Conservation (phyloP, 2,113 vertebrate species). For the Piaya cayana region DNA sequence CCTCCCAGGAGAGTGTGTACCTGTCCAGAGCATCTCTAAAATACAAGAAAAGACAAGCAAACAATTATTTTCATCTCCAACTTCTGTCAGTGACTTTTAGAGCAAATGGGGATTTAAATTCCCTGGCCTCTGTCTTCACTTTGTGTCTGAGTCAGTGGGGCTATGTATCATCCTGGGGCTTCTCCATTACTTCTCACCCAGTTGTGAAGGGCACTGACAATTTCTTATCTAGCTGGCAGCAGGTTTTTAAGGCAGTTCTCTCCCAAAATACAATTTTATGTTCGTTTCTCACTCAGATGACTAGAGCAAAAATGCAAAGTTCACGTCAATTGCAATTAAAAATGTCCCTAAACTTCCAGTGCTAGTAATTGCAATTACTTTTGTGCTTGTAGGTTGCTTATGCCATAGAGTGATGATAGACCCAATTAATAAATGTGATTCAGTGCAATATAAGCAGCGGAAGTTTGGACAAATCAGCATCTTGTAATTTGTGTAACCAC, state of each 20-base stretch:
- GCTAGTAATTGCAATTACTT: neutral
- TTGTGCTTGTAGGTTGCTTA: neutral
- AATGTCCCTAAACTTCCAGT: neutral
- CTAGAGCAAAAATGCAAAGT: neutral
- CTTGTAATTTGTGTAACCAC: neutral
- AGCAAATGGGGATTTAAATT: neutral
- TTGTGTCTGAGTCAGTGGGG: neutral
- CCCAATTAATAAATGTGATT: neutral
- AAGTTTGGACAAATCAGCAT: neutral
- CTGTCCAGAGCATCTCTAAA: neutral
- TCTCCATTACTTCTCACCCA: neutral
- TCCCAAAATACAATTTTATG: neutral
- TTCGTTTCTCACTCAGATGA: neutral
- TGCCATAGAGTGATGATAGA: neutral
- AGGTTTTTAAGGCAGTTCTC: neutral
- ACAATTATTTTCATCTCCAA: neutral
- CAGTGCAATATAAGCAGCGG: neutral
- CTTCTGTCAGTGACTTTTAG: neutral
- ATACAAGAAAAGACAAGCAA: neutral
- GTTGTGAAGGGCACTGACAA: neutral
- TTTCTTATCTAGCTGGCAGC: neutral
- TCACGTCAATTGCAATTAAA: neutral
- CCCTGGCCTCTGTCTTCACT: neutral
- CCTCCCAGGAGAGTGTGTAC: too few species aligned
- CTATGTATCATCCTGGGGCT: neutral